Conservation (phyloP, 2,888 invertebrate genomes). For the Apodemia mormo region DNA sequence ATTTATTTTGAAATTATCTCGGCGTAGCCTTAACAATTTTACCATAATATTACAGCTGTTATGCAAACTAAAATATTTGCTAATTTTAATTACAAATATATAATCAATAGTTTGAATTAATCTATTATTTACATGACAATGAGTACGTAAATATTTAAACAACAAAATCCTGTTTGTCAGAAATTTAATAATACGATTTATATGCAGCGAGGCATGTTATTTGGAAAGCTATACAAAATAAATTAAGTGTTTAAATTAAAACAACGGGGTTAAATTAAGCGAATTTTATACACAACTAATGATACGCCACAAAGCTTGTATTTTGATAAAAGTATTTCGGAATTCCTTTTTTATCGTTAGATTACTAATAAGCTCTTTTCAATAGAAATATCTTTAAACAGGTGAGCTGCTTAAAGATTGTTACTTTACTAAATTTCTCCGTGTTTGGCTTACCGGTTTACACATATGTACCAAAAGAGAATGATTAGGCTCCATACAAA, state of each 20-base stretch:
- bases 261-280: not conserved
- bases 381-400: too few relatives aligned
- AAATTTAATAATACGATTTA: slow-evolving; percentile 6
- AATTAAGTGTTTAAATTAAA: not conserved
- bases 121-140: not conserved
- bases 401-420: too few relatives aligned
- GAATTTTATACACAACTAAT: not conserved
- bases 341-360: too few relatives aligned
- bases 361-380: too few relatives aligned
- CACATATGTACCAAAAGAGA: too few relatives aligned
- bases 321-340: too few relatives aligned
- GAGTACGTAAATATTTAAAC: slow-evolving; percentile 8
- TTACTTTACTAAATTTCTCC: too few relatives aligned
- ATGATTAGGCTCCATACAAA: too few relatives aligned
- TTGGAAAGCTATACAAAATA: not conserved
- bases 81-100: not conserved
- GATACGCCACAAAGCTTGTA: not conserved
- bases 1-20: too few relatives aligned
- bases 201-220: slow-evolving; percentile 6
- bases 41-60: not conserved
- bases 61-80: not conserved
- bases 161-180: not conserved
- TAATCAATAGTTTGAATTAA: not conserved
- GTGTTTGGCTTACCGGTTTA: too few relatives aligned
- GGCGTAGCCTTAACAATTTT: too few relatives aligned